Conservation (phyloP, 2,797 vertebrate genomes). For the Bryconaethiops microstoma region DNA sequence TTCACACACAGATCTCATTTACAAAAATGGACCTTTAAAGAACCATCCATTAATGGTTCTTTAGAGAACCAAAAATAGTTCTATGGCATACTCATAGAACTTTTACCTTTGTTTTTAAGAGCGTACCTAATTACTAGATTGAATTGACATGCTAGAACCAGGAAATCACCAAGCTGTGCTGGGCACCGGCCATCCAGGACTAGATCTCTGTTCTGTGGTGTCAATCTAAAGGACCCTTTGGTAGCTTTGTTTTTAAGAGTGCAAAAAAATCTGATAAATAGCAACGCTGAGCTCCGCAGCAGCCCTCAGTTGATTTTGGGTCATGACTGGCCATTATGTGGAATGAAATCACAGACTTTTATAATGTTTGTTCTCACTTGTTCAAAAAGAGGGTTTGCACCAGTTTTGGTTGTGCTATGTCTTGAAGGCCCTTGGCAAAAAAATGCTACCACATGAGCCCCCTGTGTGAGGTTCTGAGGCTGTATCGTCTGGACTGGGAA, state of each 20-base stretch:
- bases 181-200: too few relatives aligned
- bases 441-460: constrained; percentile 12
- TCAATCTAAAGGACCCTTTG: neutral
- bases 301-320: neutral
- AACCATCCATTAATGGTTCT: neutral
- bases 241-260: neutral
- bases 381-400: constrained; percentile 18
- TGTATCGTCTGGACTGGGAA: constrained; percentile 24
- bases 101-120: too few relatives aligned
- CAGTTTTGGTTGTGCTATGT: constrained; percentile 1
- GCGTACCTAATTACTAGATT: too few relatives aligned
- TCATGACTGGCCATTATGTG: constrained; percentile 2
- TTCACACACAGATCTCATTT: neutral
- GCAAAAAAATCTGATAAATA: constrained; percentile 1
- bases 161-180: too few relatives aligned
- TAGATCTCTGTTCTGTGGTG: neutral
- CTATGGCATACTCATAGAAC: too few relatives aligned
- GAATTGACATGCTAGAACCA: too few relatives aligned
- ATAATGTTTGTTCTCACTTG: neutral
- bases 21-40: neutral
- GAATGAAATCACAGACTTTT: constrained; percentile 9
- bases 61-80: neutral
- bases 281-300: neutral
- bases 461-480: constrained; percentile 24
- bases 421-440: constrained; percentile 4